A percentile compares a stretch with the other conserved stretches of the same genome.
phyloP scores from a whole-genome alignment of 2,113 vertebrate genomes.

The Microcebus griseorufus region DNA sequence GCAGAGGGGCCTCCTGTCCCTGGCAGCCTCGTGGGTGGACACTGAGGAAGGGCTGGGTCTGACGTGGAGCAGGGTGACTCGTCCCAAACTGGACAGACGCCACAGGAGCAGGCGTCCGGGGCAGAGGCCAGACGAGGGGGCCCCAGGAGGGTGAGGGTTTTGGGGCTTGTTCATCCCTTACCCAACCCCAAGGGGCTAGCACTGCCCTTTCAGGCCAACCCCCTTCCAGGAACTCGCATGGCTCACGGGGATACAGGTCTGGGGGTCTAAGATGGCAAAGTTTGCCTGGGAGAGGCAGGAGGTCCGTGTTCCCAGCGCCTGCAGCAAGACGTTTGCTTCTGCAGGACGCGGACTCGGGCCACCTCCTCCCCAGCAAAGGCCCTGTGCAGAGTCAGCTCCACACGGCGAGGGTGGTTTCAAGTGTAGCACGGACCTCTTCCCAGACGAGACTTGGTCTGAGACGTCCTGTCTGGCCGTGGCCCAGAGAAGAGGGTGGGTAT shows the following conservation, averaged over 20 bases:
- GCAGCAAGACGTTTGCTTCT: background rate
- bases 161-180: background rate
- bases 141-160: background rate
- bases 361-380: background rate
- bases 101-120: background rate
- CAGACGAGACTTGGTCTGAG: background rate
- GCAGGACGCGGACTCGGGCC: fast-evolving
- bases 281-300: background rate
- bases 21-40: background rate
- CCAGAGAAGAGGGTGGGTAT: background rate
- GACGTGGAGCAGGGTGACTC: background rate
- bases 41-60: background rate
- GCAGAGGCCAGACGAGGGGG: background rate
- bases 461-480: background rate
- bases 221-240: background rate
- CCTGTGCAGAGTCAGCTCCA: background rate
- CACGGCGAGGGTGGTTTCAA: background rate
- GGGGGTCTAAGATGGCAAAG: background rate
- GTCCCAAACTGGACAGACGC: background rate
- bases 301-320: too few relatives aligned
- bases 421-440: background rate
- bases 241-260: background rate
- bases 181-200: background rate
- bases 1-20: background rate
- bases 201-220: background rate